Evolutionary conservation across 2,797 vertebrate genomes (phyloP), one percentile per base, ranked within the genome.

Genomic region (Anableps anableps): DNA sequence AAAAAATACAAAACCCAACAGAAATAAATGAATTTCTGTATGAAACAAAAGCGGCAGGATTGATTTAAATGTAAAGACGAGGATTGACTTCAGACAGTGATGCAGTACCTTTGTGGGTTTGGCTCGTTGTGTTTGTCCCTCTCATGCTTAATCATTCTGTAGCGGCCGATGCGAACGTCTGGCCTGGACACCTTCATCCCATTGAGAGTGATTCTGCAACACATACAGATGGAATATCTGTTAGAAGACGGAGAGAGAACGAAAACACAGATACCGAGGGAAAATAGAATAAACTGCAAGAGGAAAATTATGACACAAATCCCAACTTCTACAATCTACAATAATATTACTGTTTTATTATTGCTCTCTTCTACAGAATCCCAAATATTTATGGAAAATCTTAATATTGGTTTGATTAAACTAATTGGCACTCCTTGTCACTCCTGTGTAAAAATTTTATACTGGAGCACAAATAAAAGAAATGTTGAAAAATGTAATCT

Each of bases 141-240:
- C 91, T 99, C 98, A 23, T 99, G 98, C 95, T 99, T 99, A 95
- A 99, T 99, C 98, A 99, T 99, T 94, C 98, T 97, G 95, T 99
- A 99, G 92, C 98, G 97, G 83, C 98, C 98, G 48, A 99, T 98
- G 90, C 97, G 97, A 89, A 97, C 96, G 89, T 99, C 98, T 14
- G 98, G 98, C 88, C 98, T 97, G 8, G 98, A 98, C 93, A 99
- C 98, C 95, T 99, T 99, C 98, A 99, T 99, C 85, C 98, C 98
- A 4, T 98, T 98, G 90, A 99, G 95, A 66, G 98, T 99, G 95
- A 99, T 99, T 95, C 98, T 96, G 93, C 76, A 93, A 88, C 77
- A 90, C 81, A 91, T 7, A 87, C 36, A 88, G 53, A 89, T 29
- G 80, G 47, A 76, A 75, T 55, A 78, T 79, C 80, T 85, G 60